Conservation (phyloP, 2,113 vertebrate species). For the Pantherophis guttatus region DNA sequence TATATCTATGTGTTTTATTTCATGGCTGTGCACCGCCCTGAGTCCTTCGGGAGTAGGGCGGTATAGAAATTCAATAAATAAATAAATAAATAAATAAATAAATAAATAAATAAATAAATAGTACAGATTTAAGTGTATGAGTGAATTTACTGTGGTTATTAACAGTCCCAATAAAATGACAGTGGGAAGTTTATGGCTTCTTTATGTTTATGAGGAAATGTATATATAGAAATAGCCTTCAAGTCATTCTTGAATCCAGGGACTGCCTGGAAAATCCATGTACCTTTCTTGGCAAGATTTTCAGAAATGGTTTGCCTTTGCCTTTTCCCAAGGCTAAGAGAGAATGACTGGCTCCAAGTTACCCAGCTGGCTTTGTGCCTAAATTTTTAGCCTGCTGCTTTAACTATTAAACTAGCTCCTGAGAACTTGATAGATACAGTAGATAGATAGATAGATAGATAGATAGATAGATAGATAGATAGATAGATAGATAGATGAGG, state of each 20-base stretch:
- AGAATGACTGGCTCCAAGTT: neutral
- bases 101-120: no score
- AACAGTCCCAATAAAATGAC: neutral
- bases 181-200: neutral
- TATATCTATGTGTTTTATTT: no score
- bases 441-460: no score
- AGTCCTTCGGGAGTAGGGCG: no score
- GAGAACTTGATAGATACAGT: no score
- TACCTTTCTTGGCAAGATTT: neutral
- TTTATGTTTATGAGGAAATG: neutral
- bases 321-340: neutral
- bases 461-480: no score
- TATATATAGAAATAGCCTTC: neutral
- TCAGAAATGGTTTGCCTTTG: neutral
- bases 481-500: no score
- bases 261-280: neutral
- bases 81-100: no score
- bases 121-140: neutral
- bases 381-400: neutral
- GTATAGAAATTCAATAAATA: no score
- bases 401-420: neutral
- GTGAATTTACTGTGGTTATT: neutral
- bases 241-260: neutral
- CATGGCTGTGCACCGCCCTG: no score
- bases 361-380: neutral